Conservation (phyloP, 2,888 invertebrate species). For the Thysanoteuthis rhombus region DNA sequence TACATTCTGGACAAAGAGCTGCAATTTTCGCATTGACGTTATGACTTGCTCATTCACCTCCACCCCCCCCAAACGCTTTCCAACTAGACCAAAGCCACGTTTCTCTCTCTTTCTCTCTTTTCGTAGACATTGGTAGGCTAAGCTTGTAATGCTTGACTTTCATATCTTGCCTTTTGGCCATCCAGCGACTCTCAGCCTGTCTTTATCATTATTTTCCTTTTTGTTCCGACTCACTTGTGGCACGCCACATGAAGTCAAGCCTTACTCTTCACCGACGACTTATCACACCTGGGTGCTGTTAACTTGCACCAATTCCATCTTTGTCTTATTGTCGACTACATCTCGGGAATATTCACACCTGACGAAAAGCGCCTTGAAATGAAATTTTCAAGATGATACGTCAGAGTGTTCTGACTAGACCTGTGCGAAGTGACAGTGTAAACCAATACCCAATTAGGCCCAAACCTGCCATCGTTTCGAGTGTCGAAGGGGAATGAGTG, state of each 20-base stretch:
- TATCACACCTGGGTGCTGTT: slow-evolving; percentile 20
- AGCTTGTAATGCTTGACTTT: no score
- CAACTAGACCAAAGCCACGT: neutral
- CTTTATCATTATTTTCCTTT: neutral
- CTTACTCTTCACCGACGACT: neutral
- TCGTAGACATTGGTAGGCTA: neutral
- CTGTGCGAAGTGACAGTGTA: neutral
- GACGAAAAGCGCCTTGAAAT: neutral
- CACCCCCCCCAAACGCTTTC: neutral
- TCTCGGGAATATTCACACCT: slow-evolving; percentile 31
- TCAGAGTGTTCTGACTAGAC: neutral
- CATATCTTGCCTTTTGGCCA: no score
- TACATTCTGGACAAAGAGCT: neutral
- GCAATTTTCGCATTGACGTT: neutral
- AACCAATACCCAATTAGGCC: slow-evolving; percentile 12
- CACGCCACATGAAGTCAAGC: neutral
- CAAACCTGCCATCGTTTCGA: neutral
- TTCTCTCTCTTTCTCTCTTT: neutral
- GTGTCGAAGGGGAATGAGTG: slow-evolving; percentile 20
- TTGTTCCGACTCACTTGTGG: neutral
- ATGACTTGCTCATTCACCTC: neutral
- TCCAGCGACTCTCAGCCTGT: neutral
- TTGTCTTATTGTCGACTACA: slow-evolving; percentile 17
- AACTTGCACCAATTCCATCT: slow-evolving; percentile 18
- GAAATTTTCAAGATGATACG: slow-evolving; percentile 25